phyloP scores from a whole-genome alignment of 2,113 vertebrate species.

The Procavia capensis region DNA sequence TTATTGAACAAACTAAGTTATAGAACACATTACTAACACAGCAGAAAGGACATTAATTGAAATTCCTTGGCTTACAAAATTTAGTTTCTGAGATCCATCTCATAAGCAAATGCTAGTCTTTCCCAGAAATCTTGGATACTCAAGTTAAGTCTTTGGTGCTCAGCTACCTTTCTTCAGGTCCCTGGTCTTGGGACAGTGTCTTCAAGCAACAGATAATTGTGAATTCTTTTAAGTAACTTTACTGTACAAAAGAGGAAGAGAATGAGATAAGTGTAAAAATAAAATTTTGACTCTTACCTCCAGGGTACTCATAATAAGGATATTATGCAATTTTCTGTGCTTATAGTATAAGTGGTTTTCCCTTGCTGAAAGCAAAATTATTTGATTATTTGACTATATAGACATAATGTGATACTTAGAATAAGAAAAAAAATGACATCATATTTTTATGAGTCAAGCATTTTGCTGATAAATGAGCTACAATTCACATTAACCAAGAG shows the following conservation, averaged over 20 bases:
- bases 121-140: not conserved
- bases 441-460: not conserved
- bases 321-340: not conserved
- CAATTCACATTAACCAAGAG: not conserved
- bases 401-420: not conserved
- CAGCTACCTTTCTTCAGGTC: not conserved
- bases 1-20: not conserved
- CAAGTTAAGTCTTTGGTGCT: not conserved
- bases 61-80: not conserved
- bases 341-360: not conserved
- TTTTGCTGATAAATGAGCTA: not conserved
- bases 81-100: not conserved
- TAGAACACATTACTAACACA: not conserved
- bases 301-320: not conserved
- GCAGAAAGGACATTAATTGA: not conserved
- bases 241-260: not conserved
- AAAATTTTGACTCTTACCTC: not conserved
- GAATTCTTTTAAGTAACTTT: not conserved
- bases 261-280: not conserved
- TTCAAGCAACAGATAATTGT: not conserved
- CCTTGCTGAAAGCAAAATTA: not conserved
- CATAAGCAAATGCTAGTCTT: not conserved
- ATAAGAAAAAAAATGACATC: not conserved
- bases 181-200: not conserved
- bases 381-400: not conserved